Evolutionary conservation across 2,888 invertebrate species (phyloP), one percentile per base, ranked within the genome.

Genomic region (Bembecia ichneumoniformis): DNA sequence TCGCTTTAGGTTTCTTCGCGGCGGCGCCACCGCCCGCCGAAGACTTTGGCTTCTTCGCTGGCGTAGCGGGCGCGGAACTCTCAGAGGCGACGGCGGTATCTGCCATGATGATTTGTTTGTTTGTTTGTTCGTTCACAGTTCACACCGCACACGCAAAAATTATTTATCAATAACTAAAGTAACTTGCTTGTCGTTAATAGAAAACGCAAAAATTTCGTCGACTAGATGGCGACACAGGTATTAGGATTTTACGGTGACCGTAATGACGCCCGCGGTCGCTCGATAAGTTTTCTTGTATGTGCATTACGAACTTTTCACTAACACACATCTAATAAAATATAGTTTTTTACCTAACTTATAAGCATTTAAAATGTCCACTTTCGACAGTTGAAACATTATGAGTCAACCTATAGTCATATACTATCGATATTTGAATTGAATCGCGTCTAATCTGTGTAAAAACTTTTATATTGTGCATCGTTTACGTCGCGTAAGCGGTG

Each of bases 1-100:
- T 84, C 62, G 67, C 60, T 43, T 68, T 68, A 1, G 71, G 71
- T 54, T 75, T 68, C 52, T 68, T 72, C 3, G 62, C 59, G 13
- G 49, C 55, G 44, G 60, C 51, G 15, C 14, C 17, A 49, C 35
- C 35, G 44, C 49, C 3, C 3, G 63, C 60, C 52, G 66, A 61
- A 47, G 62, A 65, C 53, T 62, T 60, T 35, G 59, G 59, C 49
- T 69, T 68, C 60, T 69, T 71, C 44, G 70, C 68, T 15, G 68
- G 66, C 2, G 69, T 67, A 51, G 68, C 63, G 15, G 68, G 68
- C 3, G 68, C 68, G 45, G 71, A 67, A 17, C 5, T 20, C 20
- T 20, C 20, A 7, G 20, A 20, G 20, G 20, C 20, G 20, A 20
- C 20, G 20, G 20, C 20, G 5, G 20, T 20, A 20, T 20, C 20